These are phyloP conservation scores for Loripinus fragilis DNA, from an alignment of 2,888 invertebrate genomes.

Conservation along the genomic window DNA sequence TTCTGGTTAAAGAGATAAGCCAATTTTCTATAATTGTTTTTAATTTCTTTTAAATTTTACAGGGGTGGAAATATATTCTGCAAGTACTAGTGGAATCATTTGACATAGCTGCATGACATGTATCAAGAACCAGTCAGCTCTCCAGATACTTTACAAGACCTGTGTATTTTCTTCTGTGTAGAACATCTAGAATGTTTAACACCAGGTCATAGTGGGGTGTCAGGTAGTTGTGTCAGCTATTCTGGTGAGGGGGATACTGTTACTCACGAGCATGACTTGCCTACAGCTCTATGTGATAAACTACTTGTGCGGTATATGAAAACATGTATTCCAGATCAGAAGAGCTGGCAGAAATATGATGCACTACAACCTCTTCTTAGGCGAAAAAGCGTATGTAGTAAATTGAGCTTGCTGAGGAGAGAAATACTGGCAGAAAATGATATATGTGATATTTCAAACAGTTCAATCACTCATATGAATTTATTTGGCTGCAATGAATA, in stretches of 20 bases:
- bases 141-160: conserved; percentile 49
- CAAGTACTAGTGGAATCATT: too few relatives aligned
- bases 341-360: neutral
- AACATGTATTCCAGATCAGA: neutral
- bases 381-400: neutral
- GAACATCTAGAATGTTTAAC: conserved; percentile 37
- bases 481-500: conserved; percentile 1
- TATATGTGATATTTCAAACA: conserved; percentile 4
- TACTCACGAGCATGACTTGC: neutral
- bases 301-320: neutral
- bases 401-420: neutral
- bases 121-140: neutral
- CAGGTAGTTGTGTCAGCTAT: neutral
- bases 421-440: neutral
- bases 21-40: too few relatives aligned
- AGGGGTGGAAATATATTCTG: too few relatives aligned
- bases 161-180: conserved; percentile 52
- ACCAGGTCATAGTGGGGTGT: neutral
- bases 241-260: conserved; percentile 2
- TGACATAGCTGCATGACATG: too few relatives aligned
- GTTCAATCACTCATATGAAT: neutral
- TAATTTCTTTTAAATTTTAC: too few relatives aligned
- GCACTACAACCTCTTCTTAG: neutral
- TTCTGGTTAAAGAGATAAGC: too few relatives aligned
- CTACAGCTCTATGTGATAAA: neutral